Evolutionary conservation across 2,888 invertebrate genomes (phyloP), one percentile per base, ranked within the genome.

Genomic region (Agrochola circellaris): DNA sequence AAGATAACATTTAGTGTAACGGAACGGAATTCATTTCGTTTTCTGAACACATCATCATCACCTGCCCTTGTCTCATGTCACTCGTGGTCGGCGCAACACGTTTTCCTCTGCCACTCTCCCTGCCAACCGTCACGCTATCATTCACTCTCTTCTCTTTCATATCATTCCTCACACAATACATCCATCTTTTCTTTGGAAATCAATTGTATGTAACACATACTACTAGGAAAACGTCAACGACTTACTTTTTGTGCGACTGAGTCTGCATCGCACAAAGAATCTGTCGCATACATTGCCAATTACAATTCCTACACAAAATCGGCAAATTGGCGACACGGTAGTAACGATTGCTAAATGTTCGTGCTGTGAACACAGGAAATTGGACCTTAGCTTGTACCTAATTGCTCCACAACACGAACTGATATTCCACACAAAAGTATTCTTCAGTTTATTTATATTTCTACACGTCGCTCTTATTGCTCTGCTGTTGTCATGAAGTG

Each of bases 401-500:
- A 38, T 38, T 51, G 30, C 68, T 38, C 61, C n/a, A 30, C 30
- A 48, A 72, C 48, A 71, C 13, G 45, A 66, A 23, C 45, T 45
- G 20, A 45, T 26, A 20, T 26, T n/a, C 15, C 30, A n/a, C 11
- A 68, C 7, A 42, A n/a, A 23, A 17, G 26, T 45, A 3, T 42
- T 17, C 17, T 3, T 42, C 26, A 45, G 26, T 66, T 30, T 26
- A 65, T 11, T 45, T 20, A 4, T 45, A 13, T 45, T 20, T 45
- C 4, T 26, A 51, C 15, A n/a, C 51, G 77, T n/a, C 23, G n/a
- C 26, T 38, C 17, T 17, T 38, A 76, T 76, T 61, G 38, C 5
- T 62, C 1, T 15, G n/a, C 30, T n/a, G 15, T 42, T 77, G 42
- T 42, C 61, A 42, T 42, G 75, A 78, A 60, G 42, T 30, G 77